A percentile compares a stretch with the other conserved stretches of the same genome.
These are phyloP conservation scores for Crioceris asparagi DNA, from an alignment of 2,888 invertebrate genomes.

Conservation along the genomic window DNA sequence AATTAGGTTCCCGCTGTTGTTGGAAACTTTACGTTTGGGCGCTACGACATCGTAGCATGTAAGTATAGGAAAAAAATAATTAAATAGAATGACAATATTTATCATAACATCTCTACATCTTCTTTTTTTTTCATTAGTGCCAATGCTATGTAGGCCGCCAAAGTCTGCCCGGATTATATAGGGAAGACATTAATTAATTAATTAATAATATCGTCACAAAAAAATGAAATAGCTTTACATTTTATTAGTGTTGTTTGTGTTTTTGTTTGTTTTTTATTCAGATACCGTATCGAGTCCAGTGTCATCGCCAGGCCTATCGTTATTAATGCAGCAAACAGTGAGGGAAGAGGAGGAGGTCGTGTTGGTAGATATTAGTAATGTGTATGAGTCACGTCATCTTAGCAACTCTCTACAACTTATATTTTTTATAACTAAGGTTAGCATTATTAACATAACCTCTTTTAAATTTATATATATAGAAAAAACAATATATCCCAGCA, in stretches of 20 bases:
- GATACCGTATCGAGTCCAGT: conserved; percentile 33
- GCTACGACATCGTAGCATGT: too few species aligned
- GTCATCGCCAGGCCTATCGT: conserved; percentile 41
- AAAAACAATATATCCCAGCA: background rate
- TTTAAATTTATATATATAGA: too few species aligned
- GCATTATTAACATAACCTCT: conserved; percentile 22
- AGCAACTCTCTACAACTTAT: conserved; percentile 16
- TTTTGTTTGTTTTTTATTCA: conserved; percentile 19
- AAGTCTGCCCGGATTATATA: conserved; percentile 22
- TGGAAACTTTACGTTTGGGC: too few species aligned
- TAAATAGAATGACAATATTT: conserved; percentile 17
- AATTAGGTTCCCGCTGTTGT: too few species aligned
- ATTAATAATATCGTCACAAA: conserved; percentile 28
- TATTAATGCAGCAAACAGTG: conserved; percentile 41
- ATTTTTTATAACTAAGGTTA: conserved; percentile 25
- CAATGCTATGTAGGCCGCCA: conserved; percentile 36
- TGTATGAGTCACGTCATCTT: conserved; percentile 19
- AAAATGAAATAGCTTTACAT: too few species aligned
- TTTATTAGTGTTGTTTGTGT: conserved; percentile 7
- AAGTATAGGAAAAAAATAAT: too few species aligned
- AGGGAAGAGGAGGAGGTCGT: conserved; percentile 38
- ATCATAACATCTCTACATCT: conserved; percentile 36
- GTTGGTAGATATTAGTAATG: too few species aligned
- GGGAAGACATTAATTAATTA: conserved; percentile 32
- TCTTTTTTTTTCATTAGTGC: conserved; percentile 27